Percentiles rank a stretch among this genome's conserved stretches.
Evolutionary conservation across 2,113 vertebrate genomes (phyloP).

Genomic region (Polypterus senegalus): DNA sequence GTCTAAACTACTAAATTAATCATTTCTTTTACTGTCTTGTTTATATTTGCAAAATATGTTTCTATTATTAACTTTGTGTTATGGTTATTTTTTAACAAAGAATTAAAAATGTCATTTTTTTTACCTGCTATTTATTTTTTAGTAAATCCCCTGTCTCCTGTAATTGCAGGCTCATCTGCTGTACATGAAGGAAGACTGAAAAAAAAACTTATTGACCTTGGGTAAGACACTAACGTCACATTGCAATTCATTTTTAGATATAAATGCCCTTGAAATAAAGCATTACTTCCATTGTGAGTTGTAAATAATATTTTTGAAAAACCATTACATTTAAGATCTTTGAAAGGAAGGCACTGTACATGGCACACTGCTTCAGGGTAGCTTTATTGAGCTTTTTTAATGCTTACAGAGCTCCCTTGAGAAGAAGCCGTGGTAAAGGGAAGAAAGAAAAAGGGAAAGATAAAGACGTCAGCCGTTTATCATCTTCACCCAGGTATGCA

Average conservation of each 20-base stretch:
- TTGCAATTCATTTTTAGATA: background rate
- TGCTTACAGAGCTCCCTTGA: slow-evolving; percentile 46
- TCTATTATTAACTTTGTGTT: too few species aligned
- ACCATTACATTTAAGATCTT: too few species aligned
- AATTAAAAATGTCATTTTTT: background rate
- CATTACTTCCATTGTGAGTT: slow-evolving; percentile 9
- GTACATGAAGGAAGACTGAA: slow-evolving; percentile 54
- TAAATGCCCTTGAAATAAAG: slow-evolving; percentile 12
- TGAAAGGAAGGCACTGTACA: too few species aligned
- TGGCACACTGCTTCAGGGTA: too few species aligned
- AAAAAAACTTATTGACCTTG: slow-evolving; percentile 49
- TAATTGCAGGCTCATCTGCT: slow-evolving; percentile 33
- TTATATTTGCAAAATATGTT: too few species aligned
- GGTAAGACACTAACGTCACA: slow-evolving; percentile 48
- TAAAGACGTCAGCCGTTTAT: slow-evolving; percentile 46
- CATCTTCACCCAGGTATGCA: slow-evolving; percentile 60
- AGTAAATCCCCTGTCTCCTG: slow-evolving; percentile 41
- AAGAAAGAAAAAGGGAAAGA: slow-evolving; percentile 51
- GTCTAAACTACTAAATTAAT: too few species aligned
- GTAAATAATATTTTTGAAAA: background rate
- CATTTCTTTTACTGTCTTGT: too few species aligned
- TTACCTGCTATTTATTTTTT: background rate
- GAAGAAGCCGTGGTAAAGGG: slow-evolving; percentile 48
- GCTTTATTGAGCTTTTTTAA: slow-evolving; percentile 14
- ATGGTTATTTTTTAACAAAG: too few species aligned